Percentiles rank a stretch among this genome's conserved stretches.
Conservation (phyloP, 2,888 invertebrate genomes). For the Listrodromus nycthemerus region DNA sequence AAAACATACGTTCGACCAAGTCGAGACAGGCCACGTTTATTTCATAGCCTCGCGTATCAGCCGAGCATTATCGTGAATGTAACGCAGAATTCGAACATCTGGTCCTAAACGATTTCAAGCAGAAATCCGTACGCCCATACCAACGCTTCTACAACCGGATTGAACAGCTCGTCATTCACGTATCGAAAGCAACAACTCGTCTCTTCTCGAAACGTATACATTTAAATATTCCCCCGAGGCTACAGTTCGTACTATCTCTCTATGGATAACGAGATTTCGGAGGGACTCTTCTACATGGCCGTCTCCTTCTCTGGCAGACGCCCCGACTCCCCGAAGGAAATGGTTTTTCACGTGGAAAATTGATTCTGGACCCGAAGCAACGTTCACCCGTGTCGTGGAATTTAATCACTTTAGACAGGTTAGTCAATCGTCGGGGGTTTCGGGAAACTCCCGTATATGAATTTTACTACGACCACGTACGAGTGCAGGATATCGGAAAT, state of each 20-base stretch:
- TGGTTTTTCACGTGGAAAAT: constrained; percentile 62
- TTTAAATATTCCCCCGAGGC: not conserved
- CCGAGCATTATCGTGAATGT: constrained; percentile 55
- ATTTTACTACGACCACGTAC: not conserved
- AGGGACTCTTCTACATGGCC: not conserved
- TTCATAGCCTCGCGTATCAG: constrained; percentile 44
- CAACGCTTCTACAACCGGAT: not conserved
- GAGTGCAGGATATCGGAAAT: constrained; percentile 23
- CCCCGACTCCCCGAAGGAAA: constrained; percentile 43
- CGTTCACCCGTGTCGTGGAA: constrained; percentile 19
- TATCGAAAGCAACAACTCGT: not conserved
- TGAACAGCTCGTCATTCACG: not conserved
- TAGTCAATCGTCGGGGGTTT: constrained; percentile 34
- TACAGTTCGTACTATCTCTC: not conserved
- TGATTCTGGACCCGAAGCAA: constrained; percentile 41
- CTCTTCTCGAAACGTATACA: not conserved
- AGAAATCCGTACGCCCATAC: constrained; percentile 59
- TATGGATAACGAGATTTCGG: constrained; percentile 13
- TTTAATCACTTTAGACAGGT: constrained; percentile 52
- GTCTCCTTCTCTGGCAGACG: constrained; percentile 6
- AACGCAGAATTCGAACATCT: constrained; percentile 56
- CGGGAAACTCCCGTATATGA: not conserved
- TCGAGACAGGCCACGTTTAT: constrained; percentile 49
- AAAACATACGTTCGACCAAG: not conserved
- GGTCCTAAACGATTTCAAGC: constrained; percentile 44